These are phyloP conservation scores for Plutella xylostella DNA, from an alignment of 2,888 invertebrate genomes.

Conservation along the genomic window DNA sequence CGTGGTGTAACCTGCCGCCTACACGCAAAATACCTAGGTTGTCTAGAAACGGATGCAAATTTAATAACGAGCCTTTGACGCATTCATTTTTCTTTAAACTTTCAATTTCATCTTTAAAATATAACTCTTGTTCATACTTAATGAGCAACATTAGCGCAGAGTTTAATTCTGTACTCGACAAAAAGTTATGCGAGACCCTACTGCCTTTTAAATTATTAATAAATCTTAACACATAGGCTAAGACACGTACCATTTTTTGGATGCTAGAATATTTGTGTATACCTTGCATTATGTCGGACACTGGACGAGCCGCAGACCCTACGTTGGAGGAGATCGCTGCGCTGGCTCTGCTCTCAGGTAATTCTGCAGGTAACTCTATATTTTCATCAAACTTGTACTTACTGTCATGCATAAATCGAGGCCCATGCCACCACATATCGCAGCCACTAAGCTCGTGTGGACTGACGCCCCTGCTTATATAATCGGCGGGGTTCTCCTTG, in stretches of 20 bases:
- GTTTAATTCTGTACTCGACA: not conserved
- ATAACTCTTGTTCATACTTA: not conserved
- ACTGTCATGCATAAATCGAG: constrained; percentile 10
- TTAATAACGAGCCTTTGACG: not conserved
- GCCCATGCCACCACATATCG: too few species aligned
- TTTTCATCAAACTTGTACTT: constrained; percentile 3
- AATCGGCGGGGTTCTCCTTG: too few species aligned
- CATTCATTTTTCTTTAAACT: not conserved
- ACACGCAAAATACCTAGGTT: not conserved
- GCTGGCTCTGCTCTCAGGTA: not conserved
- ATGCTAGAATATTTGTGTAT: not conserved
- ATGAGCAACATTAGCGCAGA: not conserved
- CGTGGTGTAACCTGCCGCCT: constrained; percentile 3
- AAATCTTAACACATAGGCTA: not conserved
- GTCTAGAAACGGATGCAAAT: constrained; percentile 4
- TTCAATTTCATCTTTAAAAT: not conserved
- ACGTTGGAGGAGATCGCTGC: not conserved
- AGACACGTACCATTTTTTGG: not conserved
- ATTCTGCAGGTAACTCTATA: not conserved
- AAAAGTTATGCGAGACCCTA: not conserved
- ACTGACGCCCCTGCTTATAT: too few species aligned
- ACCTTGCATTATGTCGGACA: too few species aligned
- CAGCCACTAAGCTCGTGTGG: too few species aligned
- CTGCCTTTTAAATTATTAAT: not conserved
- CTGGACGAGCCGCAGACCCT: not conserved